A percentile compares a stretch with the other conserved stretches of the same genome.
phyloP scores from a whole-genome alignment of 2,113 vertebrate genomes.

The Cynocephalus volans region DNA sequence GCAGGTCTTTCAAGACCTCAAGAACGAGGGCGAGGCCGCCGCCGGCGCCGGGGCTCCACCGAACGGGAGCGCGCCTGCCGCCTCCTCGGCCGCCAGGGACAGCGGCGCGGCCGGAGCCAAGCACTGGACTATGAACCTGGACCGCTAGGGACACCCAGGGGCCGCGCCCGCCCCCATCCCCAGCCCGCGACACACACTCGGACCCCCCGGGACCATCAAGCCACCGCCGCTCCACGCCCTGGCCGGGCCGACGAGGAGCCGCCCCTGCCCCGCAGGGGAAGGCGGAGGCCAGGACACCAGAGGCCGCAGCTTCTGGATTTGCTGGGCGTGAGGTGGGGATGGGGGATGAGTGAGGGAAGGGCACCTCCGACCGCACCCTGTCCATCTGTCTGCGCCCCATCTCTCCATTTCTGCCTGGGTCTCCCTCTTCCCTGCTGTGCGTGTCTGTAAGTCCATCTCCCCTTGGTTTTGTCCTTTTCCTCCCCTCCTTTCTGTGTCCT shows the following conservation, averaged over 20 bases:
- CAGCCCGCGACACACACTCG: conserved; percentile 44
- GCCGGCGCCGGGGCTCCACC: conserved; percentile 79
- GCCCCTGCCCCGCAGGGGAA: conserved; percentile 66
- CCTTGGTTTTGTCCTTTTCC: conserved; percentile 48
- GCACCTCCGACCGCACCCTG: conserved; percentile 67
- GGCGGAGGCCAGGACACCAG: conserved; percentile 70
- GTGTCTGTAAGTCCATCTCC: background rate
- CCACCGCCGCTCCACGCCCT: conserved; percentile 44
- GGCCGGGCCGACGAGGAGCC: conserved; percentile 55
- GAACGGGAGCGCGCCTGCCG: conserved; percentile 58
- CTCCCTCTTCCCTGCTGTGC: background rate
- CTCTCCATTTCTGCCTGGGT: conserved; percentile 43
- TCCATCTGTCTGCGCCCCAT: conserved; percentile 72
- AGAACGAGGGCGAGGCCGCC: conserved; percentile 93
- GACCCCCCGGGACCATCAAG: conserved; percentile 65
- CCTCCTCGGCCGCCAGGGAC: conserved; percentile 86
- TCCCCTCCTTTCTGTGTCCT: conserved; percentile 47
- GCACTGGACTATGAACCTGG: conserved; percentile 94
- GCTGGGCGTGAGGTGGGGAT: conserved; percentile 57
- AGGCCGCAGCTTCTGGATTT: conserved; percentile 64
- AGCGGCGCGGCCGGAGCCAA: conserved; percentile 87
- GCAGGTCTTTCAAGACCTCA: conserved; percentile 98
- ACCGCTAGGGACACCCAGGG: conserved; percentile 90
- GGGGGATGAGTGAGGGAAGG: conserved; percentile 46
- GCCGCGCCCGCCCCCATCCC: conserved; percentile 73